These are phyloP conservation scores for Furcifer pardalis DNA, from an alignment of 2,797 vertebrate genomes.

Conservation along the genomic window DNA sequence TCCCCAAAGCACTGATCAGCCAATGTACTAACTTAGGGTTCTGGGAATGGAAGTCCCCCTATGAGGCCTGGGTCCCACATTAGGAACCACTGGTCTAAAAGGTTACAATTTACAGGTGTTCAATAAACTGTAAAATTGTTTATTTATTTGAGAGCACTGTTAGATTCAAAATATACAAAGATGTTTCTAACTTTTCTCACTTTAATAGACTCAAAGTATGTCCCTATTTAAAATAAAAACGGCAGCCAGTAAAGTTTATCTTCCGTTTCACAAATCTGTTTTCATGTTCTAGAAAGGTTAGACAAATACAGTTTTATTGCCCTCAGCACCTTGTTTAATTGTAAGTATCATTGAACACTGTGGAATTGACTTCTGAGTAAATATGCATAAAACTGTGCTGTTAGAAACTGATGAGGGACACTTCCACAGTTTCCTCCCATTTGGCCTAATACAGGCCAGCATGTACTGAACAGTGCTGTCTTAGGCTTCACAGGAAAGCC, in stretches of 20 bases:
- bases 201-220: not conserved
- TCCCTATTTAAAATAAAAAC: not conserved
- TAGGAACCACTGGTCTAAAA: no score
- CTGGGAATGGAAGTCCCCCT: no score
- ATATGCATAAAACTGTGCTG: not conserved
- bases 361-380: not conserved
- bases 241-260: not conserved
- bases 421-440: not conserved
- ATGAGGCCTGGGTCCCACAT: no score
- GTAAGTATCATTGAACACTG: not conserved
- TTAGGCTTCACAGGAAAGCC: not conserved
- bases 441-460: not conserved
- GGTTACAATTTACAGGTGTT: not conserved
- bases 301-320: not conserved
- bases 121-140: not conserved
- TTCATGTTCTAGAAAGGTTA: not conserved
- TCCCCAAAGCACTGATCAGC: no score
- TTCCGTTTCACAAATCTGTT: not conserved
- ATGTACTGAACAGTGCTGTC: not conserved
- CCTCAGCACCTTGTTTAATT: not conserved
- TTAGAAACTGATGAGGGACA: not conserved
- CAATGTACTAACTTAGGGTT: no score
- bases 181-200: not conserved
- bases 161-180: not conserved
- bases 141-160: not conserved